A percentile compares a stretch with the other conserved stretches of the same genome.
Evolutionary conservation across 2,888 invertebrate species (phyloP).

Genomic region (Xestia ashworthii): DNA sequence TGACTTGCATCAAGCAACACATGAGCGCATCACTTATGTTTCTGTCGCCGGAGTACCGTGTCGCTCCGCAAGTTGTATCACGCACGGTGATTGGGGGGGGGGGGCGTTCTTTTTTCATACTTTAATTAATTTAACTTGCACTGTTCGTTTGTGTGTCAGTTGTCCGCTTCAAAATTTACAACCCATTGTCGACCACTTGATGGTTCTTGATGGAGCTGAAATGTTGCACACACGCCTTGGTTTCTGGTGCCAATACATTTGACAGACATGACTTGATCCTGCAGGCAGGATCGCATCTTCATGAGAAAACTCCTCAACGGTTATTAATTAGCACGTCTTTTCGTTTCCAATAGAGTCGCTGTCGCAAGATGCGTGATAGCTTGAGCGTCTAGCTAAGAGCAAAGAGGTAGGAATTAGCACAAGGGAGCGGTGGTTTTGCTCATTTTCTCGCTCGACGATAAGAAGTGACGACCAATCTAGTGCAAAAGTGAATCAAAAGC

Average conservation of each 20-base stretch:
- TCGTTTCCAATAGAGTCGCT: neutral
- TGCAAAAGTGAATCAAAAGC: neutral
- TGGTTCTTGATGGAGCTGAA: neutral
- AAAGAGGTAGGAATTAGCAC: neutral
- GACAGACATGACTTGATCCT: neutral
- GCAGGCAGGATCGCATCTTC: neutral
- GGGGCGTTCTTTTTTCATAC: neutral
- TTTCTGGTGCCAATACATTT: neutral
- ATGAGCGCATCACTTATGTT: neutral
- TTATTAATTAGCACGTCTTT: neutral
- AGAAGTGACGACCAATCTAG: neutral
- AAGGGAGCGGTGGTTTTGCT: neutral
- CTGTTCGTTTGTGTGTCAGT: neutral
- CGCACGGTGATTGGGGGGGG: neutral
- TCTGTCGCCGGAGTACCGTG: neutral
- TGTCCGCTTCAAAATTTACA: neutral
- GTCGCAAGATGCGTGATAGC: neutral
- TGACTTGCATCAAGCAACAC: neutral
- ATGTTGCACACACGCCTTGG: neutral
- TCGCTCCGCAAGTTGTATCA: neutral
- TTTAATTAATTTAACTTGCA: too few relatives aligned
- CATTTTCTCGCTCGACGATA: neutral
- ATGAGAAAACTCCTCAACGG: neutral
- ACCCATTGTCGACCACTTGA: neutral
- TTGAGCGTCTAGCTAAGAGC: neutral